These are phyloP conservation scores for Lycocerus yunnanus DNA, from an alignment of 2,888 invertebrate genomes.

Conservation along the genomic window DNA sequence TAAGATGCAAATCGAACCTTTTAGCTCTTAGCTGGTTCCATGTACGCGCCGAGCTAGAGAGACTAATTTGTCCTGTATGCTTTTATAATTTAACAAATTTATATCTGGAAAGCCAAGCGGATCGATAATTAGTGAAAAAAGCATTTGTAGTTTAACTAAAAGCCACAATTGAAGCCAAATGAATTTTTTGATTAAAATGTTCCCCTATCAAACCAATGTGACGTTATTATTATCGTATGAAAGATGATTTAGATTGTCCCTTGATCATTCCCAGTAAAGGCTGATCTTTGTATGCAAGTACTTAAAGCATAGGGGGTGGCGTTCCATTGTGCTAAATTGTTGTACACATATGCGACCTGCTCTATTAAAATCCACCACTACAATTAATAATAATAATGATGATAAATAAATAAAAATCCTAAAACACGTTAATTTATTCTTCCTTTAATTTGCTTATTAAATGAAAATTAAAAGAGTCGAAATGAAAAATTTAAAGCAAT, in stretches of 20 bases:
- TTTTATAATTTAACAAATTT: neutral
- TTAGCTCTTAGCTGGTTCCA: neutral
- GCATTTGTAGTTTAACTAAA: neutral
- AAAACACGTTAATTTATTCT: neutral
- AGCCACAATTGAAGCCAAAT: neutral
- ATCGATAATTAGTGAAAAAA: neutral
- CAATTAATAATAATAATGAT: no score
- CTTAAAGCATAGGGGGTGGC: constrained; percentile 32
- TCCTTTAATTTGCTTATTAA: neutral
- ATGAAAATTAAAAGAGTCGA: constrained; percentile 6
- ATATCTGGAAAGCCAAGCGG: neutral
- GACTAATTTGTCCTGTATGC: no score
- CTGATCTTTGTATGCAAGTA: constrained; percentile 44
- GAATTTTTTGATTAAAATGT: constrained; percentile 24
- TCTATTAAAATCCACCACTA: constrained; percentile 19
- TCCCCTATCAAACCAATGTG: constrained; percentile 25
- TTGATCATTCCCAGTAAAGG: constrained; percentile 51
- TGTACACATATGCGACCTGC: constrained; percentile 36
- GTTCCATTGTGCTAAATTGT: constrained; percentile 30
- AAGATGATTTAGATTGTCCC: constrained; percentile 46
- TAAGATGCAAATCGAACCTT: no score
- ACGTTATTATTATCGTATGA: constrained; percentile 37
- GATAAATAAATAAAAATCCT: neutral
- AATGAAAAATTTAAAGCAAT: constrained; percentile 25
- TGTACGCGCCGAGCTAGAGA: neutral